phyloP scores from a whole-genome alignment of 2,888 invertebrate genomes.

The Azorinus chamasolen region DNA sequence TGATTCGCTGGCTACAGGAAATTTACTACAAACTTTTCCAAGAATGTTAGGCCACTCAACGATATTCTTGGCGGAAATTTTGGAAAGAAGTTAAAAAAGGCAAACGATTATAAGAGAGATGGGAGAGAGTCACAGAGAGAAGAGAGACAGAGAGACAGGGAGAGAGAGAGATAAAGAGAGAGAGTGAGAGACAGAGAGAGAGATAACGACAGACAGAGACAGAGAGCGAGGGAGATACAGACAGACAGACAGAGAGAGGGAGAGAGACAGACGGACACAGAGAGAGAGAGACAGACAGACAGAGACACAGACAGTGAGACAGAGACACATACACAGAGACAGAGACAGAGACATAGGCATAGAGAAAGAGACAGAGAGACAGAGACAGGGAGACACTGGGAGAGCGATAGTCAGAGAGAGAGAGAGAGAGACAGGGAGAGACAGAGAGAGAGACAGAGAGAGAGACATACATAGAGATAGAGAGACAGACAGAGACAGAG shows the following conservation, averaged over 20 bases:
- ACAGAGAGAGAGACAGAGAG: too few species aligned
- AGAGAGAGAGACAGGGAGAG: not conserved
- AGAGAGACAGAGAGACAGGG: not conserved
- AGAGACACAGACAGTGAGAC: too few species aligned
- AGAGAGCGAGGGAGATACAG: constrained; percentile 33
- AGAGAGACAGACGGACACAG: constrained; percentile 30
- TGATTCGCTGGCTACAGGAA: not conserved
- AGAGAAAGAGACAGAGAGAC: not conserved
- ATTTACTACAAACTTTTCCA: not conserved
- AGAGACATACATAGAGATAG: too few species aligned
- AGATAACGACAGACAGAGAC: constrained; percentile 3
- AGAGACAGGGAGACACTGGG: not conserved
- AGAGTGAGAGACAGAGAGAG: not conserved
- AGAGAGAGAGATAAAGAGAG: not conserved
- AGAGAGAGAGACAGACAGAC: constrained; percentile 24
- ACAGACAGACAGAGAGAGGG: constrained; percentile 35
- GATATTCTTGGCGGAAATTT: not conserved
- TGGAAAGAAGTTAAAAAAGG: too few species aligned
- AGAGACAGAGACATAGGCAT: too few species aligned
- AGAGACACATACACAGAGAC: too few species aligned
- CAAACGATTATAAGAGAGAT: not conserved
- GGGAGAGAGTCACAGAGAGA: not conserved
- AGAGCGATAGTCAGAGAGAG: constrained; percentile 17
- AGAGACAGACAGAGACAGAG: too few species aligned
- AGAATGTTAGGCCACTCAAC: not conserved